Conservation (phyloP, 2,797 vertebrate species). For the Anguilla pacifica region DNA sequence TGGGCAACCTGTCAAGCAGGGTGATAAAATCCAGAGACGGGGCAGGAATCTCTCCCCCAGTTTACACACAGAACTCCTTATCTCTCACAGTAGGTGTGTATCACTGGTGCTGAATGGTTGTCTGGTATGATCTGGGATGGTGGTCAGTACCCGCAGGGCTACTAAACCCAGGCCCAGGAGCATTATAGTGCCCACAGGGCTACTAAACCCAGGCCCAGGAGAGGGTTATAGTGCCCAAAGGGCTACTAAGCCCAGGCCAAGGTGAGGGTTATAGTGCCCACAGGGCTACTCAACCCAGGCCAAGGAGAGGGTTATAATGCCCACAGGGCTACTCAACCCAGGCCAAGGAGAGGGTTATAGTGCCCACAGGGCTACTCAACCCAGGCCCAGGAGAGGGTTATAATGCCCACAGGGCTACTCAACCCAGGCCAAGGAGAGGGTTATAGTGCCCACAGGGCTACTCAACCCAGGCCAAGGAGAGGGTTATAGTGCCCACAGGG, state of each 20-base stretch:
- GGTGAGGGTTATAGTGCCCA: too few species aligned
- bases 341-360: too few species aligned
- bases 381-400: too few species aligned
- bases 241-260: too few species aligned
- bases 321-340: too few species aligned
- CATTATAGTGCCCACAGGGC: background rate
- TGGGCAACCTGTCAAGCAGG: conserved; percentile 49
- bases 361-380: too few species aligned
- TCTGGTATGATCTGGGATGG: background rate
- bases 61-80: conserved; percentile 64
- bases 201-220: background rate
- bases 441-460: too few species aligned
- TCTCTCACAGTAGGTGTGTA: conserved; percentile 70
- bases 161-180: background rate
- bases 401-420: too few species aligned
- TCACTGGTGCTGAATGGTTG: background rate
- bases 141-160: background rate
- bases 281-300: too few species aligned
- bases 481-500: background rate
- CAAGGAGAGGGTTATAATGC: too few species aligned
- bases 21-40: conserved; percentile 53
- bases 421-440: too few species aligned
- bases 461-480: background rate
- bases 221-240: too few species aligned
- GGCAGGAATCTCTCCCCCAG: conserved; percentile 66